A percentile compares a stretch with the other conserved stretches of the same genome.
phyloP scores from a whole-genome alignment of 2,888 invertebrate genomes.

The Dendrolimus houi region DNA sequence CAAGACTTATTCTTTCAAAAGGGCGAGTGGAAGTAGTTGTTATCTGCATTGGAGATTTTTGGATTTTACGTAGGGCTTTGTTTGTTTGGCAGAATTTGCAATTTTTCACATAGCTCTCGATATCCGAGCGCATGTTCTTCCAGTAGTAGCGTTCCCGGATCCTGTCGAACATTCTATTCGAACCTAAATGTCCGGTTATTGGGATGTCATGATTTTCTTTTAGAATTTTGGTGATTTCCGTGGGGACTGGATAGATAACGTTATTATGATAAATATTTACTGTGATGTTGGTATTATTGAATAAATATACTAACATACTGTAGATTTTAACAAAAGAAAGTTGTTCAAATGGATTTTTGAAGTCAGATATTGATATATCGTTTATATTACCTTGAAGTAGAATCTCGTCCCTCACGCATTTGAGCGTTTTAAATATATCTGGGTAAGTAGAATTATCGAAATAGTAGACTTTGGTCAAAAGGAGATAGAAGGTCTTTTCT shows the following conservation, averaged over 20 bases:
- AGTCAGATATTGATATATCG: constrained; percentile 5
- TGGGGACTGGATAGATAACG: constrained; percentile 13
- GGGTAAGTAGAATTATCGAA: constrained; percentile 1
- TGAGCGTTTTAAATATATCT: not conserved
- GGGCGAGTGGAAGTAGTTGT: not conserved
- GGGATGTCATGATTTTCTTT: constrained; percentile 17
- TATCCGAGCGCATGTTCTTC: constrained; percentile 15
- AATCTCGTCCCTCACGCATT: not conserved
- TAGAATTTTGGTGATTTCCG: constrained; percentile 13
- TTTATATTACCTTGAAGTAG: not conserved
- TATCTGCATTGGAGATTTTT: not conserved
- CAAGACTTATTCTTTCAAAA: not conserved
- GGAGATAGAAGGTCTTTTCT: not conserved
- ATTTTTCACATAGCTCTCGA: constrained; percentile 15
- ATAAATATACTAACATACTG: constrained; percentile 14
- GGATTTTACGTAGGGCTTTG: not conserved
- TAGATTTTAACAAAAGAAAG: constrained; percentile 15
- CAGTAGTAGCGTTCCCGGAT: constrained; percentile 14
- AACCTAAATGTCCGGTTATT: constrained; percentile 16
- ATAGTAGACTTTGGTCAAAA: constrained; percentile 1
- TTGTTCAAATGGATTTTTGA: constrained; percentile 9
- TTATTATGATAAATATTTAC: constrained; percentile 15
- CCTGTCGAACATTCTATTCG: constrained; percentile 9
- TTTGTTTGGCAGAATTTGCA: not conserved
- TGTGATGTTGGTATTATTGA: constrained; percentile 14